These are phyloP conservation scores for Brachyhypopomus occidentalis DNA, from an alignment of 2,113 vertebrate species.

Conservation along the genomic window DNA sequence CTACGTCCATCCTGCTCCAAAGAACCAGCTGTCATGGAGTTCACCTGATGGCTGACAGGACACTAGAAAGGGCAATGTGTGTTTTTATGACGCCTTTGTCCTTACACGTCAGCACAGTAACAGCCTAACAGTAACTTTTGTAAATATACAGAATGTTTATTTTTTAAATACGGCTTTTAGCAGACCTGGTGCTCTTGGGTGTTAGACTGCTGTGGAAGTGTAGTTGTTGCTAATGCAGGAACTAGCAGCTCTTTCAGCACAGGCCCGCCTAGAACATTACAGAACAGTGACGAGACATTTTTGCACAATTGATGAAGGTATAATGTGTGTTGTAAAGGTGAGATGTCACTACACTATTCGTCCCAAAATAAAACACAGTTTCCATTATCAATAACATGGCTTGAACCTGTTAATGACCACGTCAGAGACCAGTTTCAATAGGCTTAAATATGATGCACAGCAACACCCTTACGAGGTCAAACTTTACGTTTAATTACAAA, in stretches of 20 bases:
- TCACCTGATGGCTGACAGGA: background rate
- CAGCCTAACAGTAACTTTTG: too few species aligned
- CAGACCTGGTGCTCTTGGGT: slow-evolving; percentile 24
- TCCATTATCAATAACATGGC: too few species aligned
- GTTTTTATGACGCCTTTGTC: too few species aligned
- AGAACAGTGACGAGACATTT: background rate
- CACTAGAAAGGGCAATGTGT: background rate
- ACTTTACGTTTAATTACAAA: background rate
- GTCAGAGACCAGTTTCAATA: background rate
- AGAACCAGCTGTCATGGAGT: background rate
- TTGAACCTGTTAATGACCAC: too few species aligned
- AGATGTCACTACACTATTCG: too few species aligned
- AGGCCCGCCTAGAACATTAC: background rate
- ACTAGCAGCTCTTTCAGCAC: background rate
- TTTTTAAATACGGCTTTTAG: background rate
- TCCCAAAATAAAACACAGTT: too few species aligned
- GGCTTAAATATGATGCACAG: too few species aligned
- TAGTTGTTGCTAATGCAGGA: background rate
- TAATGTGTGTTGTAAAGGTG: too few species aligned
- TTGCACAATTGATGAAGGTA: background rate
- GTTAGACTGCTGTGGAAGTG: background rate
- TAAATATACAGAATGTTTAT: background rate
- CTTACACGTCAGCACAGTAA: too few species aligned
- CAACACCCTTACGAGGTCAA: too few species aligned
- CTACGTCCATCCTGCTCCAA: background rate